Percentiles rank a stretch among this genome's conserved stretches.
Evolutionary conservation across 2,797 vertebrate species (phyloP).

Genomic region (Mus spretus): DNA sequence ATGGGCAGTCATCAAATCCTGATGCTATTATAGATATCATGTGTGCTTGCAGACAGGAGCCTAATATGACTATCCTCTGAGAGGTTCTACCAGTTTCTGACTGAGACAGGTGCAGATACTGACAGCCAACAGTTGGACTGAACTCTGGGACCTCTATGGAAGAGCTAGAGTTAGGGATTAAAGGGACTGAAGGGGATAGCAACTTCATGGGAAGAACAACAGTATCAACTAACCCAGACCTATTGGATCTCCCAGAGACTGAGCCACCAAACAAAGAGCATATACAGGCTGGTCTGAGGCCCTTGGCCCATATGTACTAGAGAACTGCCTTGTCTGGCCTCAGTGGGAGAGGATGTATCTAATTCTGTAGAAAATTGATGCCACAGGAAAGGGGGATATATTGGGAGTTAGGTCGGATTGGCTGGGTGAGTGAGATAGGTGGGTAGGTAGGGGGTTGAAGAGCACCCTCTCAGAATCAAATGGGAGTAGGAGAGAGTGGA

Average conservation of each 20-base stretch:
- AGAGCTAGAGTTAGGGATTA: neutral
- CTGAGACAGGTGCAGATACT: neutral
- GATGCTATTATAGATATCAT: neutral
- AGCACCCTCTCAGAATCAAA: neutral
- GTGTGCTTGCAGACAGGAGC: neutral
- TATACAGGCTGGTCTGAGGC: neutral
- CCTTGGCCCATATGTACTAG: neutral
- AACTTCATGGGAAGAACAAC: neutral
- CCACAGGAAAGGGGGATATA: neutral
- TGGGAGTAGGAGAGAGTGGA: neutral
- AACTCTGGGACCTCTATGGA: neutral
- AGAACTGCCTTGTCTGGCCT: neutral
- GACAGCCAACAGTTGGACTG: neutral
- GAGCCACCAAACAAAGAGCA: neutral
- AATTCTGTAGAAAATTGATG: neutral
- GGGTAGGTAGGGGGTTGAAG: neutral
- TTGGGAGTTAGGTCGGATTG: neutral
- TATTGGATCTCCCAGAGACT: neutral
- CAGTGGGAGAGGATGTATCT: neutral
- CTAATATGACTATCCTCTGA: neutral
- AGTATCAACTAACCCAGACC: neutral
- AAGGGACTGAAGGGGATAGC: neutral
- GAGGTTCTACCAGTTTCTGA: neutral
- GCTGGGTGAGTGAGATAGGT: no score
- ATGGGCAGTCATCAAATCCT: neutral